Conservation (phyloP, 2,113 vertebrate genomes). For the Athene cunicularia region DNA sequence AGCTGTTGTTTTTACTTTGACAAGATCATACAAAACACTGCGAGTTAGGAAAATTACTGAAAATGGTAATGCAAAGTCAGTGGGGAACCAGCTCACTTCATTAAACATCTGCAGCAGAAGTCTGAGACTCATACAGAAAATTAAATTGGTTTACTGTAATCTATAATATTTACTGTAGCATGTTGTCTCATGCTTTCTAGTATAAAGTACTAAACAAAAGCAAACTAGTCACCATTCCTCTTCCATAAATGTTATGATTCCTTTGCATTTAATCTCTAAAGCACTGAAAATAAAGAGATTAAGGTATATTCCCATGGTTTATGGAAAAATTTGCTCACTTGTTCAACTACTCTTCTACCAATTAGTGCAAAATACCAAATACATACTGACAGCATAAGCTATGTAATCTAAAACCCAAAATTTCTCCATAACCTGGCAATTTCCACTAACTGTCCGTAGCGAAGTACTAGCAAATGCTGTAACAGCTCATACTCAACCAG, state of each 20-base stretch:
- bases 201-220: not conserved
- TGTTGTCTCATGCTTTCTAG: not conserved
- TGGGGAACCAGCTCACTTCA: constrained; percentile 55
- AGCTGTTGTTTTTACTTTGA: constrained; percentile 42
- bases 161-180: constrained; percentile 21
- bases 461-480: not conserved
- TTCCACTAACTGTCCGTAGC: not conserved
- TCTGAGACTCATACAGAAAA: constrained; percentile 36
- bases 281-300: not conserved
- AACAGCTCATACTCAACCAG: not conserved
- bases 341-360: not conserved
- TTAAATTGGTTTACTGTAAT: constrained; percentile 60
- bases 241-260: not conserved
- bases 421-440: not conserved
- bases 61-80: constrained; percentile 58
- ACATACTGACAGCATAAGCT: not conserved
- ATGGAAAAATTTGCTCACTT: not conserved
- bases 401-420: not conserved
- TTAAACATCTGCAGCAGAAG: constrained; percentile 60
- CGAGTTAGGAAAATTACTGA: constrained; percentile 32
- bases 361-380: not conserved
- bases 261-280: not conserved
- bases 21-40: not conserved
- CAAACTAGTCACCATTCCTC: not conserved
- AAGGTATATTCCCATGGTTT: not conserved